Evolutionary conservation across 2,113 vertebrate genomes (phyloP).

Genomic region (Ciconia stormi): DNA sequence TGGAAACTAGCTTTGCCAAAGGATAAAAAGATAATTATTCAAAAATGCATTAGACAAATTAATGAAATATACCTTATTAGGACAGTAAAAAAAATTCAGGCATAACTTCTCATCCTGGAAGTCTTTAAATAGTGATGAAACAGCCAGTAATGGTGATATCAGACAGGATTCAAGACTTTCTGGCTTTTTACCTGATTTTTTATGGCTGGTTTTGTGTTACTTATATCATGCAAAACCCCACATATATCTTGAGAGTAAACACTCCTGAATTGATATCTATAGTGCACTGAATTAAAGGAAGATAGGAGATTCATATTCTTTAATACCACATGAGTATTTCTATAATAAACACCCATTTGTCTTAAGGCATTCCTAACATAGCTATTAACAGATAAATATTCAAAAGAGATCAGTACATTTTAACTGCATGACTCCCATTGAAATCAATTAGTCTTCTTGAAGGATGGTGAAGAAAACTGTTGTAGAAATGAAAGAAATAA

Average conservation of each 20-base stretch:
- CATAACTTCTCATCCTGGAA: neutral
- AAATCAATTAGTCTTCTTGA: neutral
- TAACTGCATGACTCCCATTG: neutral
- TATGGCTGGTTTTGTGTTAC: neutral
- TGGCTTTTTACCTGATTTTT: neutral
- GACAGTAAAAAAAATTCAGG: neutral
- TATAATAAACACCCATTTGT: neutral
- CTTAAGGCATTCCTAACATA: neutral
- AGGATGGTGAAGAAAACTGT: neutral
- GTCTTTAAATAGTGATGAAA: neutral
- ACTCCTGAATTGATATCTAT: neutral
- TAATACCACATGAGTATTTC: neutral
- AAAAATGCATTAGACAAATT: neutral
- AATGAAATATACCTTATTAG: neutral
- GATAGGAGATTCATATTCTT: neutral
- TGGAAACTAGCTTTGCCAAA: neutral
- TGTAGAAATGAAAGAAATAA: neutral
- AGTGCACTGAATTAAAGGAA: neutral
- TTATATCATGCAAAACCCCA: neutral
- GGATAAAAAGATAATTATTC: neutral
- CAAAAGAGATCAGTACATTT: neutral
- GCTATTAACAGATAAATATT: neutral
- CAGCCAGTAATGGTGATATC: neutral
- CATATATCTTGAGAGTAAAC: neutral
- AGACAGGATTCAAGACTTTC: neutral